Evolutionary conservation across 1,140 invertebrate genomes (phyloP), one percentile per base, ranked within the genome.

Genomic region (Drosophila pruinosa): DNA sequence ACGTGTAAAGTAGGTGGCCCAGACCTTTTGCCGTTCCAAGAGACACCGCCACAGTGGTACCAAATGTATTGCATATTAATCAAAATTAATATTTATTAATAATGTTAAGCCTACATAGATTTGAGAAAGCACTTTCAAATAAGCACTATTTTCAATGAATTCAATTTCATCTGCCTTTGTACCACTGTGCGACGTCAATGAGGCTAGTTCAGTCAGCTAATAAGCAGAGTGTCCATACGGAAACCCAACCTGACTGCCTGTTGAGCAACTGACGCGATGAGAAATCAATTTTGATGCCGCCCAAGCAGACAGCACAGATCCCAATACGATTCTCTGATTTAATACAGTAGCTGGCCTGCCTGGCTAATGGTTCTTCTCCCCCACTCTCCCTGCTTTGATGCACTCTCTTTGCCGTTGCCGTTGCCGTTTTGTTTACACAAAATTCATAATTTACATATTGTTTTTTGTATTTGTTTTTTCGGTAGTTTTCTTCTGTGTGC

Each of bases 401-500:
- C 81, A 88, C 82, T 88, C 81, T 76, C 68, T 80, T 41, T 12
- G 38, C 34, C 24, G 21, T n/a, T 56, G 24, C 54, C n/a, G n/a
- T n/a, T n/a, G n/a, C n/a, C n/a, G 53, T 26, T 78, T 68, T 88
- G 81, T 88, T 86, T 86, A 86, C 81, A 78, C 73, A 86, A 81
- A 80, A 88, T 88, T 86, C 82, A 86, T 86, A 88, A 86, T 86
- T 86, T 86, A 86, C 81, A 86, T 86, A 86, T 88, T 88, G 78
- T 68, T 58, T 67, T 70, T 74, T 72, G 38, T 63, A 45, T 43
- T 34, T 67, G 28, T 72, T 62, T 38, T 48, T 73, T 72, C 15
- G 48, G 68, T 75, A 61, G 48, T 64, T 62, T 43, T 28, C 62
- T 31, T 71, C 56, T 72, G 53, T 34, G 10, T 77, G 69, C 47